Base-by-base conservation (phyloP, 2,888 invertebrate species). In the Aleiodes testaceus region DNA sequence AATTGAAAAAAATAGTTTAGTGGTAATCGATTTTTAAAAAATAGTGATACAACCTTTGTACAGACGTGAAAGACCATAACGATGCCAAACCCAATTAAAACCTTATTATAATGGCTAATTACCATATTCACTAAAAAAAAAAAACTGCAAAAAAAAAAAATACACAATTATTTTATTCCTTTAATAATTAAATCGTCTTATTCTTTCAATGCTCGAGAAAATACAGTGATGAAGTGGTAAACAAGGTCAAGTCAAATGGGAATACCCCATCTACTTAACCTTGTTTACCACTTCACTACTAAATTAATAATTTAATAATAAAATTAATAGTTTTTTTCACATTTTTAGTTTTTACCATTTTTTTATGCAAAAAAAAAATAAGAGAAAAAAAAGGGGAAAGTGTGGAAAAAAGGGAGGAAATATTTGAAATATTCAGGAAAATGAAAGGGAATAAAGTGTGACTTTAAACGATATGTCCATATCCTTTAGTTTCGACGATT, bases 81-180 rank as follows among this genome's bases (percentile, higher is more conserved):
- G 83, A 85, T 85, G 83, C 85, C 84, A 85, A 85, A 85, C n/a
- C n/a, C 85, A 45, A 82, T 84, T 82, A 26, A 82, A 79, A 82
- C 80, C 79, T 84, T 83, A 83, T 81, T 80, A 80, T 74, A 76
- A 77, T 75, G 76, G 73, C 74, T 72, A 74, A 72, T 74, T 75
- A 75, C 72, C 71, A 73, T 73, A 79, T 77, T 78, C 61, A 75
- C n/a, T n/a, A n/a, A n/a, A n/a, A n/a, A n/a, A n/a, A n/a, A n/a
- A n/a, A n/a, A n/a, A n/a, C n/a, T n/a, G n/a, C n/a, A n/a, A n/a
- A n/a, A 77, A 75, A 76, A 80, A 78, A 77, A 77, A 79, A 77
- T 80, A 79, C 74, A 81, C 72, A 73, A 79, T 77, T 75, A 59
- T 45, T 77, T 79, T 80, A 80, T 80, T 76, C 73, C 78, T 77